phyloP scores from a whole-genome alignment of 2,888 invertebrate species.

The Megamerina dolium region DNA sequence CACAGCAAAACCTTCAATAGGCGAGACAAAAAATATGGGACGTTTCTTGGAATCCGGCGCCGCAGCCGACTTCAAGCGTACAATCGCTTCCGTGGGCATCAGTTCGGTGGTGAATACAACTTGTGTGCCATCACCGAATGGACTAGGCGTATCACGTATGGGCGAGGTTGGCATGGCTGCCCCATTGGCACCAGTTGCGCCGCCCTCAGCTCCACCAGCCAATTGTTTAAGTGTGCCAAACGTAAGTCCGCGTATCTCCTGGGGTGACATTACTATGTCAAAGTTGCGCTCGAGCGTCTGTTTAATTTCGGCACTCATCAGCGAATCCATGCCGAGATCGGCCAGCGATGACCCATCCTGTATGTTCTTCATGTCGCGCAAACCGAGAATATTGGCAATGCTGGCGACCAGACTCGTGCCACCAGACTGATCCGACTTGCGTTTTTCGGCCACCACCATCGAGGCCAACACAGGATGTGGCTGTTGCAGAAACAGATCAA shows the following conservation, averaged over 20 bases:
- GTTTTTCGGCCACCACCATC: constrained; percentile 84
- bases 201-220: constrained; percentile 33
- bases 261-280: constrained; percentile 83
- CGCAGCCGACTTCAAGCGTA: constrained; percentile 58
- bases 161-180: constrained; percentile 24
- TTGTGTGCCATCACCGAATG: constrained; percentile 52
- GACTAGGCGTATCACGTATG: constrained; percentile 34
- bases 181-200: constrained; percentile 15
- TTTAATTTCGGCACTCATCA: constrained; percentile 99
- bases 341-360: constrained; percentile 73
- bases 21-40: constrained; percentile 69
- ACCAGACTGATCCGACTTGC: constrained; percentile 55
- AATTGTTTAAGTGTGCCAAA: constrained; percentile 65
- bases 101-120: constrained; percentile 59
- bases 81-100: constrained; percentile 67
- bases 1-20: constrained; percentile 81
- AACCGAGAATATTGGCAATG: constrained; percentile 82
- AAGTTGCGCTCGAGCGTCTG: constrained; percentile 89
- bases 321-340: constrained; percentile 95
- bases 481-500: constrained; percentile 87
- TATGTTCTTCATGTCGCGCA: constrained; percentile 79
- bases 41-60: constrained; percentile 39
- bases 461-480: constrained; percentile 75
- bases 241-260: constrained; percentile 82
- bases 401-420: constrained; percentile 67